A percentile compares a stretch with the other conserved stretches of the same genome.
Evolutionary conservation across 2,797 vertebrate genomes (phyloP).

Genomic region (Dendrocincla fuliginosa): DNA sequence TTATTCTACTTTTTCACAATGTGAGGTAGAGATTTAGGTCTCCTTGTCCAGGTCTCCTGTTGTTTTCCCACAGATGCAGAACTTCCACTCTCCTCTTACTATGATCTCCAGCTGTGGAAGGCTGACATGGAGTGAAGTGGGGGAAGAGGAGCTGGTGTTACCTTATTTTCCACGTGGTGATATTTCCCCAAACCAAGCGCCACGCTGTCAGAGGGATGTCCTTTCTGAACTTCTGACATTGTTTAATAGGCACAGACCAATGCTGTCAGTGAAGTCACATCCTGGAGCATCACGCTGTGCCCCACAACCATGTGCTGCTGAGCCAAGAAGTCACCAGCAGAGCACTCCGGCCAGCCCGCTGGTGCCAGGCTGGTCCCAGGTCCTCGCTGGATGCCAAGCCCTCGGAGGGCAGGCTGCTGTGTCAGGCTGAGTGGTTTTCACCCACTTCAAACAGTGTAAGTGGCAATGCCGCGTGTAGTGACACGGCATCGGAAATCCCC

Average conservation of each 20-base stretch:
- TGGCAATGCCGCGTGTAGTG: background rate
- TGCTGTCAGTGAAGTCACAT: rapidly evolving
- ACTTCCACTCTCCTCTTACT: background rate
- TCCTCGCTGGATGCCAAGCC: rapidly evolving
- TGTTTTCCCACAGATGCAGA: background rate
- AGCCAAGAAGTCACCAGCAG: background rate
- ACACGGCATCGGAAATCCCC: background rate
- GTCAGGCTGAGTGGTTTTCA: background rate
- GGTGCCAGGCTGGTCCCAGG: background rate
- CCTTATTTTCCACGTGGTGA: background rate
- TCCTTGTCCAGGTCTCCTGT: background rate
- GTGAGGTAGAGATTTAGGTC: background rate
- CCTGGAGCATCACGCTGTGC: rapidly evolving
- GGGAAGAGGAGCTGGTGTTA: background rate
- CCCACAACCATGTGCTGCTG: rapidly evolving
- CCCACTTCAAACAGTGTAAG: rapidly evolving
- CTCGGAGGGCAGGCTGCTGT: background rate
- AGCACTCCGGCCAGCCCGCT: rapidly evolving
- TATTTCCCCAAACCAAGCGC: background rate
- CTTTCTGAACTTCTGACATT: background rate
- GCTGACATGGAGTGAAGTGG: background rate
- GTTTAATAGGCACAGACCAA: background rate
- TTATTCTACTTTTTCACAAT: background rate
- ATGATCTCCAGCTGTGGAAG: background rate
- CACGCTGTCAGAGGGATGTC: background rate